Evolutionary conservation across 2,797 vertebrate species (phyloP), one percentile per base, ranked within the genome.

Genomic region (Chloroceryle amazona): DNA sequence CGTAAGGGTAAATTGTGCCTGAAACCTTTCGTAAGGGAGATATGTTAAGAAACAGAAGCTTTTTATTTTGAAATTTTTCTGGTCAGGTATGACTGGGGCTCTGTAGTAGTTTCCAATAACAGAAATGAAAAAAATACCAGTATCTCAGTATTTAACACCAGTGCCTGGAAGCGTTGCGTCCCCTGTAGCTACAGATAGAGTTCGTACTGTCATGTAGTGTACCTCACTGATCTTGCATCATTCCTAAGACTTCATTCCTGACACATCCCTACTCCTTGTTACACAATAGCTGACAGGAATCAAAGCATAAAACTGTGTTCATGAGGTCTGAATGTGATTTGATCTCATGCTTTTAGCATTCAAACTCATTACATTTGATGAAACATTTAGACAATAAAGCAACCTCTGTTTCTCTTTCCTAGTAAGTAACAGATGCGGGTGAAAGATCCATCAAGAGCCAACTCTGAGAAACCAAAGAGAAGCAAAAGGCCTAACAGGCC

Each of bases 381-480:
- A 81, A 88, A 33, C 1, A 1, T 75, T 75, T 60, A 31, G 37
- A 29, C 54, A 41, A 22, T 83, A 29, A 54, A 68, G 33, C 58
- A 90, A 62, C n/a, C 2, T 11, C 18, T 83, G 20, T 89, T 80
- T 73, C 58, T 72, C 21, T 88, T 97, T 97, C 82, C 25, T 81
- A 98, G 98, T 94, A 73, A 95, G 93, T 98, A 98, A 98, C 99
- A 99, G 98, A 99, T 99, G 99, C 98, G 99, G 98, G 99, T 99
- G 91, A 99, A 99, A 97, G 99, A 99, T 97, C 99, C 99, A 70
- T 99, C 98, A 83, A 98, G 98, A 96, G 97, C 98, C 98, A 97
- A 98, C 97, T 95, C 98, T 28, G 99, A 99, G 88, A 99, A 99
- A 98, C 98, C 98, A 15, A 99, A 99, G 98, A 99, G 99, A 98